These are phyloP conservation scores for Vimba vimba DNA, from an alignment of 2,113 vertebrate genomes.

Conservation along the genomic window DNA sequence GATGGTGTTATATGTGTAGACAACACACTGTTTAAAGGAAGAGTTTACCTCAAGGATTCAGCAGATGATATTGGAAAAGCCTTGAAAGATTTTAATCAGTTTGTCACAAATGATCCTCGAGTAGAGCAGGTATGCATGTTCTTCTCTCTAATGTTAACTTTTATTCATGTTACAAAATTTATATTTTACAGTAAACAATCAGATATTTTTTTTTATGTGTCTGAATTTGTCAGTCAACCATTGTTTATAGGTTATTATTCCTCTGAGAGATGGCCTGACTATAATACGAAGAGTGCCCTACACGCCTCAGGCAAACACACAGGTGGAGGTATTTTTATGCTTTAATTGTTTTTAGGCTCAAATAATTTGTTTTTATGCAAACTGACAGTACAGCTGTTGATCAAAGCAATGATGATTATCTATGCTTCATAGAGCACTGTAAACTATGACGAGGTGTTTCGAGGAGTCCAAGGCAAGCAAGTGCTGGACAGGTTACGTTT, in stretches of 20 bases:
- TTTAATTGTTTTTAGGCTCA: not conserved
- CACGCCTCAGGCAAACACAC: conserved; percentile 21
- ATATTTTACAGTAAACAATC: not conserved
- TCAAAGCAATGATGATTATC: not conserved
- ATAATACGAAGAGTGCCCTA: conserved; percentile 69
- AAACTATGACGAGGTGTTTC: conserved; percentile 75
- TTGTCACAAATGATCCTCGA: conserved; percentile 73
- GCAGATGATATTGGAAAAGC: conserved; percentile 77
- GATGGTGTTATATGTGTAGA: conserved; percentile 80
- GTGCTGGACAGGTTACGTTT: conserved; percentile 78
- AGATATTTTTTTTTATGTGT: not conserved
- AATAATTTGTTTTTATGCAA: not conserved
- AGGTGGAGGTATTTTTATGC: conserved; percentile 53
- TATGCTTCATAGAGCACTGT: conserved; percentile 54
- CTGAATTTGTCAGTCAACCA: not conserved
- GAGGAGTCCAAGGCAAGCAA: conserved; percentile 61
- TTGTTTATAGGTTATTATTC: conserved; percentile 74
- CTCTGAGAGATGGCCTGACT: conserved; percentile 78
- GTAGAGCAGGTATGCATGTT: conserved; percentile 74
- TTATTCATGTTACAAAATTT: not conserved
- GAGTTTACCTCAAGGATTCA: conserved; percentile 78
- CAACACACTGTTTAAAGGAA: conserved; percentile 81
- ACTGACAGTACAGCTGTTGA: not conserved
- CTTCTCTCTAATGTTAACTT: not conserved
- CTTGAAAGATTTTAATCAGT: conserved; percentile 78